These are phyloP conservation scores for Laothoe populi DNA, from an alignment of 2,888 invertebrate species.

Conservation along the genomic window DNA sequence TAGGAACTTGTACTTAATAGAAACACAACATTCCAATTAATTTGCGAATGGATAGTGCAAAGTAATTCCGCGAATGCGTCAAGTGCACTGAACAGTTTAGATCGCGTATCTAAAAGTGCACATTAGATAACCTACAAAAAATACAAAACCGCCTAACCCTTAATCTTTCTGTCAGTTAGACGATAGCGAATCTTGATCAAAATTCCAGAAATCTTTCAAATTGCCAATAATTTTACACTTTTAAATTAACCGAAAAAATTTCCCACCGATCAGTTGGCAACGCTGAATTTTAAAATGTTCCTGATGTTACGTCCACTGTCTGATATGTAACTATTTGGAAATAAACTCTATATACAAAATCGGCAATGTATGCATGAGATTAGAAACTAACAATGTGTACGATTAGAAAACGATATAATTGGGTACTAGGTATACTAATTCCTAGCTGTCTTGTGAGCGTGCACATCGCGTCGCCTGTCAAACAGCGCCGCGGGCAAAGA, in stretches of 20 bases:
- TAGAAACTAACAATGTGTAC: background rate
- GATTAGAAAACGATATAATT: constrained; percentile 27
- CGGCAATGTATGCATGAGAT: background rate
- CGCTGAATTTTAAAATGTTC: constrained; percentile 52
- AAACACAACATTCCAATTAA: constrained; percentile 28
- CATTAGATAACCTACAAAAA: constrained; percentile 18
- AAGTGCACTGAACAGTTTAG: constrained; percentile 24
- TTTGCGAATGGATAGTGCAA: constrained; percentile 17
- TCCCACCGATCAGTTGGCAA: constrained; percentile 45
- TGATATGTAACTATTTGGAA: background rate
- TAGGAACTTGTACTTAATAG: constrained; percentile 25
- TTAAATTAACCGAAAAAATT: constrained; percentile 54
- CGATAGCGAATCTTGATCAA: constrained; percentile 44
- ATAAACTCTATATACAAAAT: background rate
- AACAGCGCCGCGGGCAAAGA: constrained; percentile 56
- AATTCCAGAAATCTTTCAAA: constrained; percentile 57
- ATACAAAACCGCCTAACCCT: background rate
- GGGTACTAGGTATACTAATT: constrained; percentile 58
- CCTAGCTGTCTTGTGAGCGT: constrained; percentile 63
- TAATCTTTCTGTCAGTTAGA: constrained; percentile 53
- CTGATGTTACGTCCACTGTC: constrained; percentile 35
- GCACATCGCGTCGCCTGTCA: constrained; percentile 70
- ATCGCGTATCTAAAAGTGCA: constrained; percentile 24
- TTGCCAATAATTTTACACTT: constrained; percentile 55
- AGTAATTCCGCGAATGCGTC: constrained; percentile 24